Evolutionary conservation across 2,888 invertebrate species (phyloP).

Genomic region (Drosophila recens): DNA sequence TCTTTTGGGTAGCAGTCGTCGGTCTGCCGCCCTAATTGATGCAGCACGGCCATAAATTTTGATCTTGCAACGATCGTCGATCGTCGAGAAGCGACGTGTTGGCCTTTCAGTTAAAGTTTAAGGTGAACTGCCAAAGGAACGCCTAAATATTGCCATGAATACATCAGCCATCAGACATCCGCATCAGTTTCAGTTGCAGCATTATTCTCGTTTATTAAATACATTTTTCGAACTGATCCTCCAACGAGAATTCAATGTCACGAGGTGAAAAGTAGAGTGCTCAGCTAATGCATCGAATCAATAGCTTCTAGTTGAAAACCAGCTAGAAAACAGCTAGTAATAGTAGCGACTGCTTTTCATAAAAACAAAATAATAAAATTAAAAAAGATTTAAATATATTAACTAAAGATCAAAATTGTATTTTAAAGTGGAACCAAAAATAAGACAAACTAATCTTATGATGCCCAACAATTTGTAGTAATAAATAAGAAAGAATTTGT

Average conservation of each 20-base stretch:
- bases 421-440: background rate
- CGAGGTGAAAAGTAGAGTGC: slow-evolving; percentile 19
- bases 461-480: slow-evolving; percentile 28
- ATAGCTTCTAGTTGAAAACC: slow-evolving; percentile 15
- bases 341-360: background rate
- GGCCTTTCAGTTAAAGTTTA: slow-evolving; percentile 39
- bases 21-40: slow-evolving; percentile 84
- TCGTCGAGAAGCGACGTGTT: slow-evolving; percentile 48
- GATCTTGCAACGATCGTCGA: slow-evolving; percentile 59
- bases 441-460: background rate
- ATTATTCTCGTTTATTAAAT: slow-evolving; percentile 44
- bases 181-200: slow-evolving; percentile 19
- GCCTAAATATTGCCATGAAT: slow-evolving; percentile 71
- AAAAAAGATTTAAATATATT: no score
- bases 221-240: slow-evolving; percentile 9
- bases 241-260: slow-evolving; percentile 46
- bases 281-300: slow-evolving; percentile 39
- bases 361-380: no score
- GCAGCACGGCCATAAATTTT: slow-evolving; percentile 84
- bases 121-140: slow-evolving; percentile 47
- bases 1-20: slow-evolving; percentile 66
- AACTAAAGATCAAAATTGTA: no score
- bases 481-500: slow-evolving; percentile 36
- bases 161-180: slow-evolving; percentile 49
- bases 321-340: slow-evolving; percentile 3